Evolutionary conservation across 2,797 vertebrate species (phyloP), one percentile per base, ranked within the genome.

Genomic region (Cryptoblepharus egeriae): DNA sequence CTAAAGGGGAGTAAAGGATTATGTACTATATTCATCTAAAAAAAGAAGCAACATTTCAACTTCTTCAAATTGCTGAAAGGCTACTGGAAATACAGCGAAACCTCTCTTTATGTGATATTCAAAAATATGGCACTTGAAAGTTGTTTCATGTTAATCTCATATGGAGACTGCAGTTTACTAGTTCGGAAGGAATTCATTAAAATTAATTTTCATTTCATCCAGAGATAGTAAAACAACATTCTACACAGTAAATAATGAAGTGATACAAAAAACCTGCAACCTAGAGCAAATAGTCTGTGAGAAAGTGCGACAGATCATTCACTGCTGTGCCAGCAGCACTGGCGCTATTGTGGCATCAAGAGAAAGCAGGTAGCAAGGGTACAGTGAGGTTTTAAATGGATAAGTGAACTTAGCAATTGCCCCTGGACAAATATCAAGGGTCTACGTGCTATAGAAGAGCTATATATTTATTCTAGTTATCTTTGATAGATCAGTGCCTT

Each of bases 1-100:
- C 98, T 99, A 93, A 95, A 85, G 16, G 78, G 57, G 55, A 16
- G 57, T n/a, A 69, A 85, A 87, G 91, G 91, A 61, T 76, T 78
- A 65, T 13, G 81, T 69, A 88, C 65, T 2, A 26, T 2, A 26
- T 0, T 1, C 1, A 77, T 63, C 28, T 80, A 86, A 42, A 68
- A 11, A 22, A 42, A 72, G 57, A 20, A 85, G 39, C 72, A 85
- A 85, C 81, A 1, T 1, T 20, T 90, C 8, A 83, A 11, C 15
- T 65, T 32, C 74, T 3, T 26, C 71, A 78, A 1, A 80, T 57
- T 57, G 58, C 18, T 32, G 45, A 32, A 65, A 35, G 5, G 6
- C 12, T 57, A 75, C 35, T 3, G 7, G 26, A 37, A 15, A 15
- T 75, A 18, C 24, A 22, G 12, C 16, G 60, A 18, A 67, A 22